Evolutionary conservation across 2,888 invertebrate genomes (phyloP).

Genomic region (Ischnus inquisitorius): DNA sequence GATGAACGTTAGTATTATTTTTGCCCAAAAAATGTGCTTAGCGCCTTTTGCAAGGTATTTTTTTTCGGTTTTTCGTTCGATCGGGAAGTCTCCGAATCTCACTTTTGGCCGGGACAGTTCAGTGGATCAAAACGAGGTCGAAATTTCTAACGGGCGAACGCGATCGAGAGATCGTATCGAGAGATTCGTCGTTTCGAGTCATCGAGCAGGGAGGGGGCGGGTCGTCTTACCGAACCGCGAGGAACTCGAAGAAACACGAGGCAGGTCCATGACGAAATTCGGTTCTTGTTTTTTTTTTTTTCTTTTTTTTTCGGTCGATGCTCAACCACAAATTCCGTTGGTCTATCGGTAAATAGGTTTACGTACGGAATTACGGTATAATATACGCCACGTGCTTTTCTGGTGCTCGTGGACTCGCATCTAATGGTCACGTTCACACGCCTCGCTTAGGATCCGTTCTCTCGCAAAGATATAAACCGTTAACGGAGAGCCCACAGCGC

Average conservation of each 20-base stretch:
- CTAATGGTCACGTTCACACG: constrained; percentile 67
- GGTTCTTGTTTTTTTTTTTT: too few relatives aligned
- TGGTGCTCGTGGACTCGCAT: constrained; percentile 37
- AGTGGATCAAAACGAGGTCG: constrained; percentile 51
- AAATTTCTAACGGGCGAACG: constrained; percentile 63
- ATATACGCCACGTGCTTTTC: constrained; percentile 55
- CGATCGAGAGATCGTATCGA: constrained; percentile 48
- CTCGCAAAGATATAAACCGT: constrained; percentile 61
- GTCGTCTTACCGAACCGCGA: not conserved
- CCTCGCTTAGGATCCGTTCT: constrained; percentile 46
- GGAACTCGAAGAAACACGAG: not conserved
- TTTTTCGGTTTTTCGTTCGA: too few relatives aligned
- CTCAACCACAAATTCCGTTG: constrained; percentile 18
- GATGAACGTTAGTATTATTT: too few relatives aligned
- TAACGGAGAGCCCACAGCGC: constrained; percentile 48
- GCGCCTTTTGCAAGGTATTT: too few relatives aligned
- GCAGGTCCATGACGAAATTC: constrained; percentile 15
- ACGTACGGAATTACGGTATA: constrained; percentile 59
- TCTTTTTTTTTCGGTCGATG: constrained; percentile 4
- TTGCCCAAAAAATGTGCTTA: too few relatives aligned
- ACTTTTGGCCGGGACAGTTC: constrained; percentile 17
- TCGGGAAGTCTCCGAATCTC: too few relatives aligned
- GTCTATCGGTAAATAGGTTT: not conserved
- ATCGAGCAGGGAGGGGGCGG: constrained; percentile 38
- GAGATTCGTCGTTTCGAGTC: constrained; percentile 46